Evolutionary conservation across 1,140 invertebrate genomes (phyloP).

Genomic region (Maniola jurtina): DNA sequence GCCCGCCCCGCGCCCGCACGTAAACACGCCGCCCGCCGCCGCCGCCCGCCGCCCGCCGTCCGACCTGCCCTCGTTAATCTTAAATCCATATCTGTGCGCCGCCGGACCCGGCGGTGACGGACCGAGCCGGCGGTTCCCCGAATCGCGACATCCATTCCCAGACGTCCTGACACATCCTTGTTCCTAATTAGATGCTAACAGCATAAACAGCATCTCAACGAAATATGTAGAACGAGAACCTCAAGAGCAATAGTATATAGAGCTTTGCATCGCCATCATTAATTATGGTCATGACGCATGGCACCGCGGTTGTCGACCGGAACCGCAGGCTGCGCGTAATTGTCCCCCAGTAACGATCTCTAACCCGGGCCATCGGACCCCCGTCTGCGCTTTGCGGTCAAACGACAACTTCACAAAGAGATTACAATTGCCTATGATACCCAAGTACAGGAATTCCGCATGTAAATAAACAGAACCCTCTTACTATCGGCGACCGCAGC

Average conservation of each 20-base stretch:
- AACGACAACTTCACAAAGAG: constrained; percentile 37
- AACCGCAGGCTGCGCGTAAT: constrained; percentile 42
- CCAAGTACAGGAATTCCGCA: constrained; percentile 4
- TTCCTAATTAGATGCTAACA: neutral
- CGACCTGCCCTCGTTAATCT: constrained; percentile 71
- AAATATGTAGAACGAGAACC: neutral
- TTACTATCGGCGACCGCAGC: no score
- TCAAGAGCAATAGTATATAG: constrained; percentile 17
- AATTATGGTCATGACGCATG: constrained; percentile 21
- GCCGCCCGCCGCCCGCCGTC: constrained; percentile 33
- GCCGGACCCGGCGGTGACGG: constrained; percentile 1
- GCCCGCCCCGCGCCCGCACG: constrained; percentile 59
- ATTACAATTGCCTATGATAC: constrained; percentile 6
- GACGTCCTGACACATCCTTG: no score
- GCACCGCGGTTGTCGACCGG: constrained; percentile 23
- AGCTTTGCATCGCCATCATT: constrained; percentile 21
- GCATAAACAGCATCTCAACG: neutral
- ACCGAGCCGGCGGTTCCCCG: neutral
- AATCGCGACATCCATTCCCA: neutral
- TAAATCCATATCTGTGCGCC: constrained; percentile 72
- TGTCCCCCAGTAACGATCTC: constrained; percentile 40
- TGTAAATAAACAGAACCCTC: neutral
- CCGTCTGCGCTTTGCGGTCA: constrained; percentile 44
- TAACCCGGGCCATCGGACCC: constrained; percentile 35
- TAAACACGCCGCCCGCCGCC: constrained; percentile 54